Percentiles rank a stretch among this genome's conserved stretches.
Evolutionary conservation across 1,140 invertebrate species (phyloP).

Genomic region (Melipona quadrifasciata): DNA sequence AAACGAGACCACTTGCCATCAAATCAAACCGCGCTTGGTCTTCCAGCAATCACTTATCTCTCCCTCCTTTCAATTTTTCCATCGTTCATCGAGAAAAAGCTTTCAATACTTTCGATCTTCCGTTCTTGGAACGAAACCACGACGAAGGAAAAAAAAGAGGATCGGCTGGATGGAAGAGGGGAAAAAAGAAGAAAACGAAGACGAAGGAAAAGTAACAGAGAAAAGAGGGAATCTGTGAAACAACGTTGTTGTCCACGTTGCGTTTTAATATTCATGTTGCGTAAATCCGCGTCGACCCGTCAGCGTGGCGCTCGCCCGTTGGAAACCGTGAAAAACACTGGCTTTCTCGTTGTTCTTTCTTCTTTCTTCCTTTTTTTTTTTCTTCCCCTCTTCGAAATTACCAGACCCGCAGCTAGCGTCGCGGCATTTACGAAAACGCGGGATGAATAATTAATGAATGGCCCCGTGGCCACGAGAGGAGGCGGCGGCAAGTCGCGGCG

Average conservation of each 20-base stretch:
- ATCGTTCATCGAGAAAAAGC: not conserved
- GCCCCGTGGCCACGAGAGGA: no score
- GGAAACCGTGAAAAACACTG: constrained; percentile 50
- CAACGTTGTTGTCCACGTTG: constrained; percentile 4
- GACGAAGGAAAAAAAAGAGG: not conserved
- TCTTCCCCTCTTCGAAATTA: constrained; percentile 44
- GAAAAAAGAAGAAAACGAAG: not conserved
- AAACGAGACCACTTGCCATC: not conserved
- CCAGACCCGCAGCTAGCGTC: constrained; percentile 19
- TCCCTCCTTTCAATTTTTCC: not conserved
- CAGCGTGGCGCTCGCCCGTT: not conserved
- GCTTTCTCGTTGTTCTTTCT: no score
- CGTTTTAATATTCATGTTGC: constrained; percentile 57
- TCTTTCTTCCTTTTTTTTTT: no score
- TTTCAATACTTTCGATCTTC: not conserved
- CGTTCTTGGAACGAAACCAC: not conserved
- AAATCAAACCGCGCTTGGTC: not conserved
- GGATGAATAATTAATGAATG: constrained; percentile 63
- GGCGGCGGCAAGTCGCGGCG: not conserved
- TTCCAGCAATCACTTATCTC: not conserved
- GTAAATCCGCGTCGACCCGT: constrained; percentile 30
- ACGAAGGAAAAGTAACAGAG: not conserved
- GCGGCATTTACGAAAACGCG: constrained; percentile 56
- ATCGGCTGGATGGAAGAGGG: no score
- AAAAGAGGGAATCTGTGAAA: not conserved